Conservation (phyloP, 2,888 invertebrate genomes). For the Drosophila suboccidentalis region DNA sequence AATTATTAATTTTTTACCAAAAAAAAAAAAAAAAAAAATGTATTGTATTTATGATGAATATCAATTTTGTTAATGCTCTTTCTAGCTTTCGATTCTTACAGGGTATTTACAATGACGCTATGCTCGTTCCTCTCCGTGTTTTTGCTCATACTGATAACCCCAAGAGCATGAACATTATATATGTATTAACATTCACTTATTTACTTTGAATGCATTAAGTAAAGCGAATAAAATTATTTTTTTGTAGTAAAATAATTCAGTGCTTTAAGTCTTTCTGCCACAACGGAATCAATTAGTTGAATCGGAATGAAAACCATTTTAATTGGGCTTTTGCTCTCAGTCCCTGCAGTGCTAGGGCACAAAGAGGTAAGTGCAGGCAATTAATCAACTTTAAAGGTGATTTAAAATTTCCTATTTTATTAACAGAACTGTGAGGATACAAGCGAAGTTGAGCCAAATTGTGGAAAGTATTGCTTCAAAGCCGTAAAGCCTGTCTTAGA, state of each 20-base stretch:
- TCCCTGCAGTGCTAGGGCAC: not conserved
- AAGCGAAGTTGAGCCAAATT: not conserved
- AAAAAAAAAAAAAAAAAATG: no score
- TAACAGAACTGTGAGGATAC: conserved; percentile 5
- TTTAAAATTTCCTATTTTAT: not conserved
- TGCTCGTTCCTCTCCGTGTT: not conserved
- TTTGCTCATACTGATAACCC: not conserved
- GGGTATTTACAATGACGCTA: not conserved
- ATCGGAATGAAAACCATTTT: not conserved
- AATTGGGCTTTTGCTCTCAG: not conserved
- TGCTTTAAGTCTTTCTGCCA: not conserved
- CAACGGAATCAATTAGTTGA: not conserved
- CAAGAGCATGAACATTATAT: not conserved
- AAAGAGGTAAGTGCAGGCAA: not conserved
- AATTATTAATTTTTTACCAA: no score
- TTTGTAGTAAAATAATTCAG: conserved; percentile 2
- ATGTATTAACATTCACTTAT: not conserved
- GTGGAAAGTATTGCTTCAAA: conserved; percentile 13
- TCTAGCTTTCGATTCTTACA: not conserved
- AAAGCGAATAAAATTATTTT: not conserved
- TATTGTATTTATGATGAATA: no score
- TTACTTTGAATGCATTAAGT: not conserved
- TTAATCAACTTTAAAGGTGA: not conserved
- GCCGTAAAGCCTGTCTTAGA: not conserved
- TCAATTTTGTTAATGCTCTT: not conserved